These are phyloP conservation scores for Trichechus manatus DNA, from an alignment of 2,113 vertebrate genomes.

Conservation along the genomic window DNA sequence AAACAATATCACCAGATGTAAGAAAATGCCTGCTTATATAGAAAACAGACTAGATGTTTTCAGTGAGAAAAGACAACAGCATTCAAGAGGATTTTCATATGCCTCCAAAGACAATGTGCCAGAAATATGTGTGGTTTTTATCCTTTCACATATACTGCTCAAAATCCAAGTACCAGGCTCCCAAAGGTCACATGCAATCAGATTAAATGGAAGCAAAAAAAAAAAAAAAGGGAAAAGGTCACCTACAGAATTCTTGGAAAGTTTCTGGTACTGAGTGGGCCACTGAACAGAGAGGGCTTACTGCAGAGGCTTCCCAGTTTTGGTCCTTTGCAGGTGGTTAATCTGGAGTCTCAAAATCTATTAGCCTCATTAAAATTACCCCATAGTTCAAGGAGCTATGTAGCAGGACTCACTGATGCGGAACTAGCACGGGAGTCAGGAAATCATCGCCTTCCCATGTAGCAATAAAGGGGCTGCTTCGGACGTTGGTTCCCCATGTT, in stretches of 20 bases:
- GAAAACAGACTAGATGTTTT: slow-evolving; percentile 70
- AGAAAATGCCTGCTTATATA: slow-evolving; percentile 72
- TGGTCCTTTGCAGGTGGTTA: background rate
- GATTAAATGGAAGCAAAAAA: background rate
- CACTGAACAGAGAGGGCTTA: background rate
- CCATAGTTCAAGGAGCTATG: background rate
- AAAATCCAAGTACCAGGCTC: background rate
- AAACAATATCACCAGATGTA: slow-evolving; percentile 67
- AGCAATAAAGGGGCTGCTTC: background rate
- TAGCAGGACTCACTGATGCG: background rate
- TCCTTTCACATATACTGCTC: background rate
- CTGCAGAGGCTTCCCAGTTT: background rate
- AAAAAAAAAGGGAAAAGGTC: background rate
- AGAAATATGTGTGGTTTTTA: background rate
- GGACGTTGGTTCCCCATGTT: fast-evolving
- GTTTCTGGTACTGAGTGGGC: background rate
- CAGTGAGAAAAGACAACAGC: slow-evolving; percentile 53
- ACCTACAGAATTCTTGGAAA: background rate
- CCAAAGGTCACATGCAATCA: background rate
- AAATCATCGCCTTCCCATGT: fast-evolving
- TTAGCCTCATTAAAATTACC: background rate
- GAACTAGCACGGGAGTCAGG: background rate
- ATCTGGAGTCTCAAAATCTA: background rate
- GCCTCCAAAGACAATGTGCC: background rate
- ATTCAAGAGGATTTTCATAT: slow-evolving; percentile 50